These are phyloP conservation scores for Phaenicophaeus curvirostris DNA, from an alignment of 2,797 vertebrate genomes.

Conservation along the genomic window DNA sequence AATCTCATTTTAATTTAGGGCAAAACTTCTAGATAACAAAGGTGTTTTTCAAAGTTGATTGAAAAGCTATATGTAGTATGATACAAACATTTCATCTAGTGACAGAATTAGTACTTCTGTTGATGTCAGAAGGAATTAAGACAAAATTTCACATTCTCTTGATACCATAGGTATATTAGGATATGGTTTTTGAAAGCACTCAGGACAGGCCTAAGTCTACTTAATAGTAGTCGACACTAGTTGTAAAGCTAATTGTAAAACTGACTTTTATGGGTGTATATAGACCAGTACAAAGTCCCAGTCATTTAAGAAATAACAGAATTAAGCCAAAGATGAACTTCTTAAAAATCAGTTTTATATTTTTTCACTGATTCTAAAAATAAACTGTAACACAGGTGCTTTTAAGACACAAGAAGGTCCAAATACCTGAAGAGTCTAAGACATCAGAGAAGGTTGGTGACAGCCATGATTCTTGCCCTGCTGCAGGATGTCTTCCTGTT, in stretches of 20 bases:
- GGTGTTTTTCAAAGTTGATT: not conserved
- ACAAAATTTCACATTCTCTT: not conserved
- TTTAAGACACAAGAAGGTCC: not conserved
- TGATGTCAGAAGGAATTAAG: not conserved
- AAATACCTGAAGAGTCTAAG: not conserved
- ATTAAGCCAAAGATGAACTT: not conserved
- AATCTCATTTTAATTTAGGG: not conserved
- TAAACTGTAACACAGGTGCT: not conserved
- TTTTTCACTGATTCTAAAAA: not conserved
- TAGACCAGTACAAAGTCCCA: not conserved
- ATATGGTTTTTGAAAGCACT: not conserved
- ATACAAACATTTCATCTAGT: not conserved
- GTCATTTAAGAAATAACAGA: not conserved
- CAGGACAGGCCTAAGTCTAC: not conserved
- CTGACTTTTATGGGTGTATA: not conserved
- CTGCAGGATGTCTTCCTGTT: rapidly evolving
- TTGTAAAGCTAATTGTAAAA: not conserved
- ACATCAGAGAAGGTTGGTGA: not conserved
- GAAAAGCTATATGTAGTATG: not conserved
- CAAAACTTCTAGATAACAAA: not conserved
- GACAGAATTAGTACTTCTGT: not conserved
- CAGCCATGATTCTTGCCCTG: rapidly evolving
- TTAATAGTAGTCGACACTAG: not conserved
- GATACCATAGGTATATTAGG: not conserved
- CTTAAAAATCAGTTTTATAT: not conserved